phyloP scores from a whole-genome alignment of 2,888 invertebrate species.

The Aethes cnicana region DNA sequence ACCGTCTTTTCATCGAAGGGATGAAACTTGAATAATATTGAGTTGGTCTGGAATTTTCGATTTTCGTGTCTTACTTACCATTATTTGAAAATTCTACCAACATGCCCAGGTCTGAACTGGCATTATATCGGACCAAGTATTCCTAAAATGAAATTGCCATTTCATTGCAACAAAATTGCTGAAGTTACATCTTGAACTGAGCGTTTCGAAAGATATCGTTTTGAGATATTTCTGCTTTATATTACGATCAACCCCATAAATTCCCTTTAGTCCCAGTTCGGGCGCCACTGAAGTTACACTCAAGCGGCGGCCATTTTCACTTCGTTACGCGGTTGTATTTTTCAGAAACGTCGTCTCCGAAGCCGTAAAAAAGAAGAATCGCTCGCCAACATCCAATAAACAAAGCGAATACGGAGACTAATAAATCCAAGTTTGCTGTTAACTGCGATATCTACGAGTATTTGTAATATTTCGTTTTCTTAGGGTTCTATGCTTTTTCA shows the following conservation, averaged over 20 bases:
- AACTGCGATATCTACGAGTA: slow-evolving; percentile 3
- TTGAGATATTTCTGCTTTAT: not conserved
- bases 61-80: too few species aligned
- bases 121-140: too few species aligned
- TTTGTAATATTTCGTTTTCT: slow-evolving; percentile 9
- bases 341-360: slow-evolving; percentile 42
- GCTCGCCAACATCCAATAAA: slow-evolving; percentile 38
- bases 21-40: too few species aligned
- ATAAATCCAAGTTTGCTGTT: slow-evolving; percentile 34
- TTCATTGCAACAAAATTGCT: too few species aligned
- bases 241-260: slow-evolving; percentile 8
- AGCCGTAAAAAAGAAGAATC: slow-evolving; percentile 52
- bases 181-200: not conserved
- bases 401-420: slow-evolving; percentile 38
- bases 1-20: too few species aligned
- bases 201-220: not conserved
- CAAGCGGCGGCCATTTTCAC: slow-evolving; percentile 38
- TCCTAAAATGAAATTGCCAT: too few species aligned
- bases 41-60: too few species aligned
- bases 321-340: slow-evolving; percentile 42
- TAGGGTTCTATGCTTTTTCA: not conserved
- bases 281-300: slow-evolving; percentile 21
- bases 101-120: too few species aligned
- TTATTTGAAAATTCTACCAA: too few species aligned
- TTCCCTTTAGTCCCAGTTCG: slow-evolving; percentile 6